A percentile compares a stretch with the other conserved stretches of the same genome.
Evolutionary conservation across 2,888 invertebrate species (phyloP).

Genomic region (Athrips mouffetella): DNA sequence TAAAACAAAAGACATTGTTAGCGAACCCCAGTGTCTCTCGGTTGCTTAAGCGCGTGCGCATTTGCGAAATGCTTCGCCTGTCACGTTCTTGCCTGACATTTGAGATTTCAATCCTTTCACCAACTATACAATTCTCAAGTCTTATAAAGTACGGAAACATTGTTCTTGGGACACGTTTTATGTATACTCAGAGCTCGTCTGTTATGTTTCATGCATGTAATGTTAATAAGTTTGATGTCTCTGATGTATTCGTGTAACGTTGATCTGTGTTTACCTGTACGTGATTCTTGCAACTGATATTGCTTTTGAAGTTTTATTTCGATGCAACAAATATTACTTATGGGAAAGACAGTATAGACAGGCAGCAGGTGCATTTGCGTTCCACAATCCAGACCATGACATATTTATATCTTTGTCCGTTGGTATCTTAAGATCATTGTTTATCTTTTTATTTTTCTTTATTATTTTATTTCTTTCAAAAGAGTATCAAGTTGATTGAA

Average conservation of each 20-base stretch:
- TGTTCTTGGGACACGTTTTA: neutral
- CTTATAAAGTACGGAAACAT: neutral
- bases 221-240: neutral
- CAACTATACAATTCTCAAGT: constrained; percentile 21
- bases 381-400: too few species aligned
- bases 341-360: neutral
- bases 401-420: too few species aligned
- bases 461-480: too few species aligned
- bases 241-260: too few species aligned
- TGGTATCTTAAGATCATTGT: too few species aligned
- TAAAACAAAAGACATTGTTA: constrained; percentile 35
- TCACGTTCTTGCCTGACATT: constrained; percentile 64
- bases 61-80: constrained; percentile 61
- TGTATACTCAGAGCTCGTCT: neutral
- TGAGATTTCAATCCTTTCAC: constrained; percentile 64
- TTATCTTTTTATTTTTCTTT: too few species aligned
- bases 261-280: too few species aligned
- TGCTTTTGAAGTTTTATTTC: neutral
- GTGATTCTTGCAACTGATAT: neutral
- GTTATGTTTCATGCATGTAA: neutral
- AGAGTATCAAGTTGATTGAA: too few species aligned
- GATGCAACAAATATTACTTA: neutral
- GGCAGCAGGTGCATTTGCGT: neutral
- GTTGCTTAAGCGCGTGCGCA: constrained; percentile 56
- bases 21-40: constrained; percentile 50